Evolutionary conservation across 2,113 vertebrate genomes (phyloP), one percentile per base, ranked within the genome.

Genomic region (Macroglossus sobrinus): DNA sequence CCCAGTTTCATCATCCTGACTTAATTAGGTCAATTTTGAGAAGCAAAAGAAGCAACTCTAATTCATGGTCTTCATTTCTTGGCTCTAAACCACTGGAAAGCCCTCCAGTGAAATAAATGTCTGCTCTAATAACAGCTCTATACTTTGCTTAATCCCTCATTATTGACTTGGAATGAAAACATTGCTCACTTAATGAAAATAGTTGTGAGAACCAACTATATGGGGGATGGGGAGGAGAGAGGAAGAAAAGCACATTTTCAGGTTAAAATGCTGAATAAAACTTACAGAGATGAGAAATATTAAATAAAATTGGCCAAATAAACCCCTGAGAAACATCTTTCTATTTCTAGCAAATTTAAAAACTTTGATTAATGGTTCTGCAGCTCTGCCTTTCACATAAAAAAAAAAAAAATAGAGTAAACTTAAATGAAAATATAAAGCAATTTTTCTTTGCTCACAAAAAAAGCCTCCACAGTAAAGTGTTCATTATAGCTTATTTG

Each of bases 401-500:
- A 50, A 50, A 50, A 50, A 50, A 14, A 50, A 50, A 50, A 50
- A 16, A 53, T 18, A 19, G 21, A 89, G 89, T 71, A 91, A 91
- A 72, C 7, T 63, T 79, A 57, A 35, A 9, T 81, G 24, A 96
- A 93, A 93, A 93, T 75, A 92, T 38, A 76, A 96, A 95, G 22
- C 82, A 61, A 26, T 24, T 61, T 91, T 97, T 87, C 40, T 89
- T 86, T 74, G 18, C 47, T 30, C 15, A 64, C 15, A 74, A 81
- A 89, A 89, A 93, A 57, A 90, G 30, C 43, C 30, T 55, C 21
- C 33, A 94, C 33, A 95, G 43, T 57, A 64, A 89, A 81, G 75
- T 55, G 1, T 66, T 79, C 14, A 80, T 68, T 87, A 93, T 57
- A 74, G 16, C 30, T 61, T 61, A 71, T 89, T 89, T 84, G 72